Evolutionary conservation across 2,797 vertebrate genomes (phyloP).

Genomic region (Lacerta agilis): DNA sequence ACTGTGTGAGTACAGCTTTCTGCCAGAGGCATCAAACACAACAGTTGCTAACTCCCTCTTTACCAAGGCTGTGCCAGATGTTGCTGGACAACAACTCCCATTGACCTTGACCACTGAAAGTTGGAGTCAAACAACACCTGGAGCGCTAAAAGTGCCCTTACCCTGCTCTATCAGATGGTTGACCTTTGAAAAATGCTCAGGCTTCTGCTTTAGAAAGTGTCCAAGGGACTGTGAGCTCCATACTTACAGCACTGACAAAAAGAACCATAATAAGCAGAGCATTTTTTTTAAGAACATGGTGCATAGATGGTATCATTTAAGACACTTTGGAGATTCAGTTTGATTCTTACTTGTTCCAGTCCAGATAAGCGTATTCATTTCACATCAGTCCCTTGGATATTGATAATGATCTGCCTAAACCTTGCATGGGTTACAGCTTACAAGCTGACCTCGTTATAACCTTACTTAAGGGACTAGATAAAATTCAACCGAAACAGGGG

Average conservation of each 20-base stretch:
- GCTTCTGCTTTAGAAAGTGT: background rate
- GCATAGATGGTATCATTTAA: background rate
- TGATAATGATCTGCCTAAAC: background rate
- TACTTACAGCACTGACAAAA: background rate
- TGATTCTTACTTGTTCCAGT: background rate
- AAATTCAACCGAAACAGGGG: background rate
- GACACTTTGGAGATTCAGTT: background rate
- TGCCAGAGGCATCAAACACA: background rate
- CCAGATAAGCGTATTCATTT: background rate
- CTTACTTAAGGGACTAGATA: background rate
- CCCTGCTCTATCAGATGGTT: no score
- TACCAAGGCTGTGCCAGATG: background rate
- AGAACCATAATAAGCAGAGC: background rate
- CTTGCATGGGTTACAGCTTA: background rate
- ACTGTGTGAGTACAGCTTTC: background rate
- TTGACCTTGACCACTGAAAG: no score
- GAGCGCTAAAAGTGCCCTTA: background rate
- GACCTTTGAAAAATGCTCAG: background rate
- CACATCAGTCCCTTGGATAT: background rate
- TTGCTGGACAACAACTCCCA: no score
- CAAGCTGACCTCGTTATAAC: background rate
- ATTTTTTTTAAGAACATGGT: background rate
- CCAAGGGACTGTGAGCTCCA: background rate
- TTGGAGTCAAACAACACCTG: no score
- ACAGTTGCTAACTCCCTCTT: background rate